phyloP scores from a whole-genome alignment of 2,888 invertebrate genomes.

The Microctonus hyperodae region DNA sequence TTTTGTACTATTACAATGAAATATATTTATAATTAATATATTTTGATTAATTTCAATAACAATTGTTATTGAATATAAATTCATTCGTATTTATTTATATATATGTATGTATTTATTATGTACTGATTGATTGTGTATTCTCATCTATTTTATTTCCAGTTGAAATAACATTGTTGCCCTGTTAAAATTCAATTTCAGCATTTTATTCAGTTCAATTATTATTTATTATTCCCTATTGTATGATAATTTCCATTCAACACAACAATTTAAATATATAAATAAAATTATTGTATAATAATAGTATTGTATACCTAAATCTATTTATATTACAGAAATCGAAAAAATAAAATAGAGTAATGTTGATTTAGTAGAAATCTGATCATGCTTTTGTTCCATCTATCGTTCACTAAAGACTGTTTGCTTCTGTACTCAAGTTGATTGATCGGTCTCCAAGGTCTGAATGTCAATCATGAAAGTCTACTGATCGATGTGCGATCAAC shows the following conservation, averaged over 20 bases:
- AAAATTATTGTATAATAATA: background rate
- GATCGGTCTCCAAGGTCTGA: conserved; percentile 6
- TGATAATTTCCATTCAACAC: background rate
- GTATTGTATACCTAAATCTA: background rate
- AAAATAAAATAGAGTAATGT: background rate
- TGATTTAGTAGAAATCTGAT: background rate
- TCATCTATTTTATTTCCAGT: background rate
- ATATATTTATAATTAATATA: too few species aligned
- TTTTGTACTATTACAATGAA: background rate
- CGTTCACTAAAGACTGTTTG: conserved; percentile 13
- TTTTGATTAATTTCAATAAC: too few species aligned
- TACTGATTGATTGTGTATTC: background rate
- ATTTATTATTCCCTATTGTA: background rate
- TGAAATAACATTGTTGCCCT: background rate
- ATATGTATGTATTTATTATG: background rate
- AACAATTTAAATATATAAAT: background rate
- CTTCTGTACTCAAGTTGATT: background rate
- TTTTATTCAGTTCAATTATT: too few species aligned
- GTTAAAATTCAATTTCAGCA: background rate
- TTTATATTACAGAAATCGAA: background rate
- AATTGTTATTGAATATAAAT: background rate
- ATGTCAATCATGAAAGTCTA: conserved; percentile 5
- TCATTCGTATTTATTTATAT: too few species aligned
- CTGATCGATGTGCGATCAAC: background rate
- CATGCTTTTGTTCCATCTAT: background rate